A percentile compares a stretch with the other conserved stretches of the same genome.
These are phyloP conservation scores for Dyspetes luteomarginatus DNA, from an alignment of 2,888 invertebrate genomes.

Conservation along the genomic window DNA sequence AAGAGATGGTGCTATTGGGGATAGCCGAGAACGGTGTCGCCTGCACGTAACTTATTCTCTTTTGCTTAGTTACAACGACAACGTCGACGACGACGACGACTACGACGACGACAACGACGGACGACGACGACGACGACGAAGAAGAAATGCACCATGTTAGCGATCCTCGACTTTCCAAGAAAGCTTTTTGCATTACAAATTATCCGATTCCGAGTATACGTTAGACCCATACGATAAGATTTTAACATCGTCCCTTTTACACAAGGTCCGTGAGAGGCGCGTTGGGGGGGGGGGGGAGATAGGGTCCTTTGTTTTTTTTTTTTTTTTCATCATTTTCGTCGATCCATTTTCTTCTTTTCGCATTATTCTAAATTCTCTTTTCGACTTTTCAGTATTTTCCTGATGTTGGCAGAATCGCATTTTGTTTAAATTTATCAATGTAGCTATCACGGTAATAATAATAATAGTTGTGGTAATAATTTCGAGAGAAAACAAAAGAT, in stretches of 20 bases:
- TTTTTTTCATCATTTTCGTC: no score
- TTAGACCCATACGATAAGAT: not conserved
- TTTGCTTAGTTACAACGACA: slow-evolving; percentile 30
- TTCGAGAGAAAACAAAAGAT: no score
- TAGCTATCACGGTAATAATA: no score
- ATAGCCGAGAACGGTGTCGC: not conserved
- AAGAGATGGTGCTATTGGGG: not conserved
- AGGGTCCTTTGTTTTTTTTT: no score
- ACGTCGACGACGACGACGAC: not conserved
- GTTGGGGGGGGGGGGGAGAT: no score
- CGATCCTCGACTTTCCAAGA: slow-evolving; percentile 70
- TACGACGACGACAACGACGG: not conserved
- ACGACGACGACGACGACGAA: slow-evolving; percentile 11
- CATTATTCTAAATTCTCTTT: no score
- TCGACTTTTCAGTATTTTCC: no score
- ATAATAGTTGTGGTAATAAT: no score
- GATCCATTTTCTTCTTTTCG: no score
- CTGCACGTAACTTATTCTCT: slow-evolving; percentile 30
- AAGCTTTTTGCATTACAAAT: slow-evolving; percentile 79
- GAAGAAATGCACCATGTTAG: not conserved
- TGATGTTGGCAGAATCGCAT: no score
- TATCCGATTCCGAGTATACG: slow-evolving; percentile 68
- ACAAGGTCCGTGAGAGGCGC: no score
- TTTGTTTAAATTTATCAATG: no score
- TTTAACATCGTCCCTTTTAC: not conserved